Conservation (phyloP, 2,113 vertebrate genomes). For the Phalacrocorax aristotelis region DNA sequence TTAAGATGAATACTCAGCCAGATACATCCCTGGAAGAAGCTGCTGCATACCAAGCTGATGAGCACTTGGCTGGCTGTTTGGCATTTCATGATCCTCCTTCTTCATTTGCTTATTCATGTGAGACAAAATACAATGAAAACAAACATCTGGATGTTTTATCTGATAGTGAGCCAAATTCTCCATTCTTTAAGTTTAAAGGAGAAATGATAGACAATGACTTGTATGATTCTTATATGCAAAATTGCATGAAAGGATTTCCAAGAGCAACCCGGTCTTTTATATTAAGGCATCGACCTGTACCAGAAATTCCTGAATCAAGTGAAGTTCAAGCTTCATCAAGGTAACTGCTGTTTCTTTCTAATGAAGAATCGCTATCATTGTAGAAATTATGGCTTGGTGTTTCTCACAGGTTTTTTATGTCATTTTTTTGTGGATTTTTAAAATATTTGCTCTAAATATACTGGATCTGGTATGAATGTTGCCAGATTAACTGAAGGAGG, state of each 20-base stretch:
- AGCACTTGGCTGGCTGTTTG: background rate
- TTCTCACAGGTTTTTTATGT: background rate
- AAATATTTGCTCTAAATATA: background rate
- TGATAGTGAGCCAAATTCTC: background rate
- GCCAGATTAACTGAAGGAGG: background rate
- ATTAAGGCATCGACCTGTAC: slow-evolving; percentile 89
- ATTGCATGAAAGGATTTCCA: slow-evolving; percentile 29
- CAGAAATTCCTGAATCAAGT: slow-evolving; percentile 78
- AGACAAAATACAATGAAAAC: slow-evolving; percentile 27
- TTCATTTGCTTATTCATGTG: background rate
- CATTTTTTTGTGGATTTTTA: background rate
- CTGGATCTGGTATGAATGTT: background rate
- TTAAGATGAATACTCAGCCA: background rate
- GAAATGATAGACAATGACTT: slow-evolving; percentile 90
- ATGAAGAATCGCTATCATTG: rapidly evolving
- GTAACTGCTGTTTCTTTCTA: slow-evolving; percentile 51
- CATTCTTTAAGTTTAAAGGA: slow-evolving; percentile 72
- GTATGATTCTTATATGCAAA: slow-evolving; percentile 66
- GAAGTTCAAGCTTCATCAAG: slow-evolving; percentile 56
- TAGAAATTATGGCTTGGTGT: background rate
- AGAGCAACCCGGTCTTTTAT: slow-evolving; percentile 79
- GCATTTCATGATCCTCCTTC: background rate
- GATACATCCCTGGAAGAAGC: slow-evolving; percentile 8
- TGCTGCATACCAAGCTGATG: slow-evolving; percentile 7
- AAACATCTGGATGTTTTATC: slow-evolving; percentile 47